A percentile compares a stretch with the other conserved stretches of the same genome.
Conservation (phyloP, 2,888 invertebrate species). For the Papilio protenor region DNA sequence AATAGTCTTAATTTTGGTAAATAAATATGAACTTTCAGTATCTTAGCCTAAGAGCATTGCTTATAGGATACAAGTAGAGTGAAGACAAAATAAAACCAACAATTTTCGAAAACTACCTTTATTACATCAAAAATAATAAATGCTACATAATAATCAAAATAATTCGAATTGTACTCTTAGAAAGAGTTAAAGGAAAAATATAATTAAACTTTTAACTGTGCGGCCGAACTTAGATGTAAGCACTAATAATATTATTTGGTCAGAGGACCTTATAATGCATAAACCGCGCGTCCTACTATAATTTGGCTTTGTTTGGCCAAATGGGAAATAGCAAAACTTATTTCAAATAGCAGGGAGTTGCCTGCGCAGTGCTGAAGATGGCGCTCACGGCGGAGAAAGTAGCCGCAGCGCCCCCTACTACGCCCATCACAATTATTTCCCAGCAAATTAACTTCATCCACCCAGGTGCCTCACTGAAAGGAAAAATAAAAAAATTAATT, state of each 20-base stretch:
- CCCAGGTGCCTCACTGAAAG: slow-evolving; percentile 82
- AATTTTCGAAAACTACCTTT: slow-evolving; percentile 20
- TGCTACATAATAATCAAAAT: slow-evolving; percentile 20
- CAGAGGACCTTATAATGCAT: slow-evolving; percentile 11
- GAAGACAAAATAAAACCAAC: not conserved
- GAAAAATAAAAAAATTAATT: not conserved
- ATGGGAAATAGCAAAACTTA: slow-evolving; percentile 45
- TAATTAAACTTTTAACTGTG: slow-evolving; percentile 10
- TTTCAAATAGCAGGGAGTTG: slow-evolving; percentile 70
- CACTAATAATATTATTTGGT: slow-evolving; percentile 5
- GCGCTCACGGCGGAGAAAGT: slow-evolving; percentile 85
- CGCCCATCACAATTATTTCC: slow-evolving; percentile 85
- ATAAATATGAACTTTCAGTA: no score
- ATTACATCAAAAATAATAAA: slow-evolving; percentile 7
- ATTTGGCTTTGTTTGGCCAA: slow-evolving; percentile 2
- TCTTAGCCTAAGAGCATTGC: no score
- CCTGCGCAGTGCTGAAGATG: slow-evolving; percentile 79
- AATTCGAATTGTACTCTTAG: slow-evolving; percentile 14
- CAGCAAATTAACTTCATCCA: slow-evolving; percentile 85
- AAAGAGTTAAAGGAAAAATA: slow-evolving; percentile 6
- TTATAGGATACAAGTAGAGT: no score
- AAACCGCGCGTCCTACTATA: not conserved
- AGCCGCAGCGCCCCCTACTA: slow-evolving; percentile 84
- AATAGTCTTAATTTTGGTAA: no score
- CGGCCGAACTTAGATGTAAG: slow-evolving; percentile 12